Conservation (phyloP, 64 coral and sea anemone species). For the Trachythela sp. region DNA sequence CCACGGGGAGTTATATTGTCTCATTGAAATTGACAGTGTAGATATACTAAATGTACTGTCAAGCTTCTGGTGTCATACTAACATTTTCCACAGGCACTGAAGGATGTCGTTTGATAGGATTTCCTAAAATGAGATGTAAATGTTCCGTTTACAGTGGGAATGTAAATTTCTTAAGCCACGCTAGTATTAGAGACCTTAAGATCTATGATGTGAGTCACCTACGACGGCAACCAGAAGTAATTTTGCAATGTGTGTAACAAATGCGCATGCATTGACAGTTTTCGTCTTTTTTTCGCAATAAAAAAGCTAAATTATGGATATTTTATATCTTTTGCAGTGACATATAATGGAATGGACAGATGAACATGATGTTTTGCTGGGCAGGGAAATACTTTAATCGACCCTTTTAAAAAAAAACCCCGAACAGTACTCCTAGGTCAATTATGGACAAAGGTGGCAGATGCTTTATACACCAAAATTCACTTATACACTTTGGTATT, state of each 20-base stretch:
- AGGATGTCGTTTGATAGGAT: background rate
- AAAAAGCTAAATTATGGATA: background rate
- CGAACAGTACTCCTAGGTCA: background rate
- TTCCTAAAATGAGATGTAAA: background rate
- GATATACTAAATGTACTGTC: no score
- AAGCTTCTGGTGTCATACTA: no score
- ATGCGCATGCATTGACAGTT: background rate
- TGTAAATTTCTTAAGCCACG: no score
- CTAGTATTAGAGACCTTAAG: background rate
- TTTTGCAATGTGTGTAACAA: background rate
- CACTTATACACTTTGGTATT: no score
- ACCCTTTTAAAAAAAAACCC: background rate
- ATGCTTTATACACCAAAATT: no score
- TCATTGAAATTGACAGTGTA: no score
- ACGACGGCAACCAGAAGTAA: background rate
- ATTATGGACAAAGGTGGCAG: background rate
- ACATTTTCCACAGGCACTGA: background rate
- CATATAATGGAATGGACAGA: background rate
- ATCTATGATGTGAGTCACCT: background rate
- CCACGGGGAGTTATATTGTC: no score
- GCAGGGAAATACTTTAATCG: background rate
- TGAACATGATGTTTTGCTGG: background rate
- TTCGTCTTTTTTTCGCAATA: background rate
- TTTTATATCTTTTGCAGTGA: background rate
- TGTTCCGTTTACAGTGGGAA: background rate